Evolutionary conservation across 2,797 vertebrate genomes (phyloP), one percentile per base, ranked within the genome.

Genomic region (Chloroceryle inda): DNA sequence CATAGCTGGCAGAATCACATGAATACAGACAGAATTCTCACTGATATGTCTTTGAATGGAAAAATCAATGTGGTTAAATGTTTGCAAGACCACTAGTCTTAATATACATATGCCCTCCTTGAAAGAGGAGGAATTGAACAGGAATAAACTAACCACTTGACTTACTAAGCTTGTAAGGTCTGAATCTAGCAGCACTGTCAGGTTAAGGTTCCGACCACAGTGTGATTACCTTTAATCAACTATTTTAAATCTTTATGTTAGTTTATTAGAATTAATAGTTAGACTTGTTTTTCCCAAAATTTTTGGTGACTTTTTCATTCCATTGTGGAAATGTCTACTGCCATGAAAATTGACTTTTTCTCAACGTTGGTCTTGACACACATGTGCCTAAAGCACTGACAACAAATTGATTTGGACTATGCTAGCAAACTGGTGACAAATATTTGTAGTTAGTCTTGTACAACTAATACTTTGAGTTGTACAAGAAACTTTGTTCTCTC

Each of bases 1-100:
- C 91, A 75, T 55, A 88, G 83, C 87, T 85, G 38, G 56, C 81
- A 94, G 69, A 88, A 72, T 80, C 84, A 80, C 56, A 29, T 21
- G 53, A 85, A 93, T 50, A 49, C 61, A 67, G 81, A 58, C 16
- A 59, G 63, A 90, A 92, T 71, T 85, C 68, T 79, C 18, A 55
- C 56, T 37, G 50, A 90, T 33, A 17, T 3, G 0, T 42, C 77
- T 83, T 92, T 69, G 85, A 94, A 79, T 63, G 19, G 62, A 89
- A 85, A 93, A 92, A 85, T 64, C 69, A 67, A 27, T 35, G 52
- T 35, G 20, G 26, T 64, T 87, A 59, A 85, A 59, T 63, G 9
- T 71, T 91, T 93, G 31, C 71, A 83, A 72, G 56, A 67, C 92
- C 52, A 29, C 66, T 74, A 59, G 49, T 49, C 18, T 69, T 88